Evolutionary conservation across 2,797 vertebrate species (phyloP), one percentile per base, ranked within the genome.

Genomic region (Champsocephalus esox): DNA sequence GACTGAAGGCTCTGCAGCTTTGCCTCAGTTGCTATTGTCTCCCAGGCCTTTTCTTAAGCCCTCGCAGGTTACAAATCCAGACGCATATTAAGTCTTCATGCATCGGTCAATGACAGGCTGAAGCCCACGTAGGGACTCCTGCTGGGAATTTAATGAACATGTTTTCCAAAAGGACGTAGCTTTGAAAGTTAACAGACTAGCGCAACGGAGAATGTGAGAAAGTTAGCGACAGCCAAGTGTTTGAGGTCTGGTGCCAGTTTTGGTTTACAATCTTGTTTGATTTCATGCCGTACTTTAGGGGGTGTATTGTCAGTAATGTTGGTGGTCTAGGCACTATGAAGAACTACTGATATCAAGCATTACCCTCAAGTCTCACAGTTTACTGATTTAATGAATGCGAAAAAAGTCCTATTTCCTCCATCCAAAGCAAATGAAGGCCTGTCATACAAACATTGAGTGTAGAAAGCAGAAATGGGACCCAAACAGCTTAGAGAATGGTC

Each of bases 81-180:
- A 89, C 80, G 44, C 89, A 83, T 80, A 87, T 87, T 89, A 84
- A 90, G 87, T 90, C 89, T 93, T 93, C 91, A 85, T 84, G 81
- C 77, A 69, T 90, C 86, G 54, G 86, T 91, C 85, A 87, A 87
- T 89, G 89, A 87, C 80, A 67, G 79, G 70, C 83, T 70, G 69
- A 85, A 91, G 75, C 80, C 84, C 78, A 81, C 75, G 49, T 85
- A 67, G 54, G 62, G 58, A 66, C 72, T 72, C 87, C 88, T 70
- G 86, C 91, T 89, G 92, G 81, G 90, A 87, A 77, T 90, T 80
- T 92, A 92, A 92, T 91, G 87, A 90, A 92, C 90, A 81, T 86
- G 86, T 90, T 92, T 90, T 88, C 80, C 83, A 70, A 54, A 38
- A 77, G 72, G 80, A 87, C 77, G 80, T 70, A 77, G 79, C 77